Base-by-base conservation (phyloP, 2,113 vertebrate species). In the Dicerorhinus sumatrensis region DNA sequence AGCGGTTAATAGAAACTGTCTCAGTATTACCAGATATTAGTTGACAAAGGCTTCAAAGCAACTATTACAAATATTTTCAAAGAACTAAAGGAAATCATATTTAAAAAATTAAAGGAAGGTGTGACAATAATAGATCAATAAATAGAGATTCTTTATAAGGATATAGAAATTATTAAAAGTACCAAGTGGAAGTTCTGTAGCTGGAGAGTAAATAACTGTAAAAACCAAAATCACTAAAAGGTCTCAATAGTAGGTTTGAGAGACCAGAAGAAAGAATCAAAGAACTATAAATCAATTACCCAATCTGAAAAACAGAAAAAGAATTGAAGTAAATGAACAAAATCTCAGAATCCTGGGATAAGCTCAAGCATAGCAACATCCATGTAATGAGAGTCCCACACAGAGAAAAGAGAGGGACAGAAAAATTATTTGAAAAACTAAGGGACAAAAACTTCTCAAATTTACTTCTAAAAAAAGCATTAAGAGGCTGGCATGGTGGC, bases 81-180 rank as follows among this genome's bases (percentile, higher is more conserved):
- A 97, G 58, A 62, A 62, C 20, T 69, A 84, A 80, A 89, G 29
- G n/a, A 88, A 90, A 36, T 16, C 17, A 21, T 16, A 17, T 56
- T 89, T 54, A 67, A 95, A 95, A 48, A 97, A 95, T 72, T 89
- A 86, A 73, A 93, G 48, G 25, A 89, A 92, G 70, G 51, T n/a
- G 6, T 51, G 20, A 46, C 17, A 89, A 73, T 16, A 91, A 54
- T 14, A 86, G 39, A 65, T 48, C 56, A 79, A 39, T 46, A 84
- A 63, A 46, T 42, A 90, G 58, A 69, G 10, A 88, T 48, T 89
- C 31, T 79, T 54, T 70, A 46, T 73, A 58, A 96, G 51, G 58
- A 58, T 27, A 51, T 4, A 60, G 8, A 91, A 75, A 84, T 58
- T 82, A 81, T 62, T 69, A 23, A 93, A 96, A 70, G 17, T 65